Conservation (phyloP, 2,888 invertebrate species). For the Patella depressa region DNA sequence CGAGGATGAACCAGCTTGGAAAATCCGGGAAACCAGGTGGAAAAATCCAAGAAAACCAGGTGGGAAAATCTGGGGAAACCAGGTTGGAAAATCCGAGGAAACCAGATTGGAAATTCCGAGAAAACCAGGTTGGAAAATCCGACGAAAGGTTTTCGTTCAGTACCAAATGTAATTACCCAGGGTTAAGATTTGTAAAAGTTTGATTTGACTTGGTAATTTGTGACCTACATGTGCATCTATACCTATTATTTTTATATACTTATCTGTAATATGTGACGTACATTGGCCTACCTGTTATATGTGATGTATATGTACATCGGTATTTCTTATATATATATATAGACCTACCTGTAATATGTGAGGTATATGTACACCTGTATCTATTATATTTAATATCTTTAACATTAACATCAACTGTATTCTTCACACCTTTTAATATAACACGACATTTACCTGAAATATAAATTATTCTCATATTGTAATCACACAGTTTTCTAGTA, state of each 20-base stretch:
- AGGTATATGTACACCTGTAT: slow-evolving; percentile 92
- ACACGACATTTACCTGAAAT: slow-evolving; percentile 80
- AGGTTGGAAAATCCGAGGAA: no score
- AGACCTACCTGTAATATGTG: slow-evolving; percentile 75
- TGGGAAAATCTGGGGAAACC: no score
- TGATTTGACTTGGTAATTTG: slow-evolving; percentile 69
- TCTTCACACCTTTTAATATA: slow-evolving; percentile 81
- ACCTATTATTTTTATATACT: not conserved
- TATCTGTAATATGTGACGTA: slow-evolving; percentile 21
- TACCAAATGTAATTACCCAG: no score
- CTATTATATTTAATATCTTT: slow-evolving; percentile 86
- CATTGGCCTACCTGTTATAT: slow-evolving; percentile 72
- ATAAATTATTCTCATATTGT: not conserved
- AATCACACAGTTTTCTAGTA: no score
- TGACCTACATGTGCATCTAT: slow-evolving; percentile 92
- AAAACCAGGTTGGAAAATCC: no score
- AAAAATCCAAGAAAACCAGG: no score
- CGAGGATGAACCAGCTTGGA: no score
- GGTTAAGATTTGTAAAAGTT: no score
- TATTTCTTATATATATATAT: slow-evolving; percentile 62
- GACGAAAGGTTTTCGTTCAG: no score
- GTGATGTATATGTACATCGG: slow-evolving; percentile 90
- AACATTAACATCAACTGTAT: slow-evolving; percentile 84
- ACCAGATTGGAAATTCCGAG: no score
- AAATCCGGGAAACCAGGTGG: no score